Evolutionary conservation across 2,888 invertebrate genomes (phyloP), one percentile per base, ranked within the genome.

Genomic region (Drosophila quasianomalipes): DNA sequence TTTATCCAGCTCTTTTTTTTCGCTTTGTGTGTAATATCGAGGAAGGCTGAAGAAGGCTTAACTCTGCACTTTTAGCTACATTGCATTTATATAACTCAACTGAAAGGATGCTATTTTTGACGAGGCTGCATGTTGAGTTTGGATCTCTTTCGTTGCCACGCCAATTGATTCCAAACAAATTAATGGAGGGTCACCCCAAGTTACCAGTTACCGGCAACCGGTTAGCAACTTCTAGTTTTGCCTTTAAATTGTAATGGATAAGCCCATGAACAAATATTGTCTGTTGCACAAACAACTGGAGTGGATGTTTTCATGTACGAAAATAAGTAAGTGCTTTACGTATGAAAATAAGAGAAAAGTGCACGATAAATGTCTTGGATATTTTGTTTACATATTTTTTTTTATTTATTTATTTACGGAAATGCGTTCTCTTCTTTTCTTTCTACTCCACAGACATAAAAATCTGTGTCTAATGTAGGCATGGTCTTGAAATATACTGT

Each of bases 131-230:
- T 22, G 37, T 37, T 39, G 41, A 37, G 12, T 16, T 28, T 28
- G 19, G 16, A 4, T 28, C 10, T 54, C 14, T 16, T 33, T 9
- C 26, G 76, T 70, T 31, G 65, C 31, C 76, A 80, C 76, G 70
- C 14, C 57, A 37, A 47, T 41, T 79, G 35, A 79, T 28, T 52
- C 37, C 19, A 19, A 54, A 28, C 35, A 44, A 51, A 49, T 51
- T 59, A 61, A 49, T 66, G 12, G 31, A 22, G 28, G 39, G 33
- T 14, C 14, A 37, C 51, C 57, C 31, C 39, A 44, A 37, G 28
- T 35, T 7, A 12, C 2, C 31, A 19, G 16, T 16, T 35, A 35
- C 35, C 14, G 35, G 14, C 35, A 4, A 33, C 33, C 12, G 12
- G 14, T 14, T 35, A 35, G 14, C 35, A 14, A 14, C 4, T 1